Conservation (phyloP, 2,113 vertebrate species). For the Xerus inauris region DNA sequence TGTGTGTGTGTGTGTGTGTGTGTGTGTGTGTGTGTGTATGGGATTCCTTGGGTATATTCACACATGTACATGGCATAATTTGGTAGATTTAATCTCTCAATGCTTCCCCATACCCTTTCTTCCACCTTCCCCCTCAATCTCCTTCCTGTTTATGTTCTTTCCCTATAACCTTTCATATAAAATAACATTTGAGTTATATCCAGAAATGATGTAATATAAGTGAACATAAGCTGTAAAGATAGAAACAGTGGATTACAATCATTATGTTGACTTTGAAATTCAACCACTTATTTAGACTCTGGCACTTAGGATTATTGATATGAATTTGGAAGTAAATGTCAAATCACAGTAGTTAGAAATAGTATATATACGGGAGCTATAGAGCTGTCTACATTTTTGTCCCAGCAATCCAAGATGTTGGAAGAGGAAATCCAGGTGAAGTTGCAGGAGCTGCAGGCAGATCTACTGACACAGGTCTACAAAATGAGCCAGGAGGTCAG, state of each 20-base stretch:
- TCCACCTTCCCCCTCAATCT: too few relatives aligned
- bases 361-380: neutral
- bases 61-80: too few relatives aligned
- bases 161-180: neutral
- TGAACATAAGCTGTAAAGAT: neutral
- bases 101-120: too few relatives aligned
- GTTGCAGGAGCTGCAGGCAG: rapidly evolving
- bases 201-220: neutral
- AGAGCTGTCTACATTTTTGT: neutral
- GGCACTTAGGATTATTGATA: neutral
- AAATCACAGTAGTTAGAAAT: neutral
- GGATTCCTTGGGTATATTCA: too few relatives aligned
- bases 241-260: neutral
- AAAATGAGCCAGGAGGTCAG: neutral
- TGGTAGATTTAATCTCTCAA: too few relatives aligned
- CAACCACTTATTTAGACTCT: neutral
- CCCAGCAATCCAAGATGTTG: neutral
- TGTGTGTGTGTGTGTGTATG: too few relatives aligned
- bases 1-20: too few relatives aligned
- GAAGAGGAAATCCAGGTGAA: neutral
- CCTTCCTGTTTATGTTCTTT: too few relatives aligned
- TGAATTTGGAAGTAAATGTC: neutral
- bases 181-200: neutral
- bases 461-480: rapidly evolving
- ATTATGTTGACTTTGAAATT: neutral